Evolutionary conservation across 2,797 vertebrate species (phyloP).

Genomic region (Anas bernieri): DNA sequence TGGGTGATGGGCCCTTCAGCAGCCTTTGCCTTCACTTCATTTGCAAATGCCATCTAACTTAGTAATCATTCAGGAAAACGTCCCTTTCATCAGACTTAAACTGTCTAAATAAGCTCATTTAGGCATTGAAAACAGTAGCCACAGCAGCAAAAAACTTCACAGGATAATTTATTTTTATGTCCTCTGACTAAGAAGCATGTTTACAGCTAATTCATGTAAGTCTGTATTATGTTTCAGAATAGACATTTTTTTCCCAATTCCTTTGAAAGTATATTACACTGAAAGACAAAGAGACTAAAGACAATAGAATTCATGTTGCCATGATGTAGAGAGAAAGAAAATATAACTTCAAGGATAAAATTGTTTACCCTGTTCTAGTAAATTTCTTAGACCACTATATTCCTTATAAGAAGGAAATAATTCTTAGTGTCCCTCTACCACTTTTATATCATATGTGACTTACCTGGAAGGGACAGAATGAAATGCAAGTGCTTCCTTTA

Average conservation of each 20-base stretch:
- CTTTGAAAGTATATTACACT: not conserved
- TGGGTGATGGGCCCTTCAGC: not conserved
- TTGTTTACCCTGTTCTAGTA: not conserved
- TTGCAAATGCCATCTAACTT: not conserved
- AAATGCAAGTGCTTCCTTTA: conserved; percentile 20
- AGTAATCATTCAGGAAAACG: not conserved
- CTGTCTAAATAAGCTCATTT: not conserved
- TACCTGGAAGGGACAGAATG: not conserved
- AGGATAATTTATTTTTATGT: not conserved
- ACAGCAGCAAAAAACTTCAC: not conserved
- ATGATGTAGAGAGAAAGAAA: not conserved
- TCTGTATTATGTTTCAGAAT: not conserved
- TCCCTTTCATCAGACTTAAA: not conserved
- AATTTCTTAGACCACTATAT: not conserved
- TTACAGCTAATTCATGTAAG: not conserved
- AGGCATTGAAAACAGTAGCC: not conserved
- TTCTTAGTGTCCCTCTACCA: not conserved
- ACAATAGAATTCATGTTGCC: not conserved
- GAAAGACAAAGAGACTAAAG: not conserved
- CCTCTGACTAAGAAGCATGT: not conserved
- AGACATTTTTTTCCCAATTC: not conserved
- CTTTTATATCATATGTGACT: not conserved
- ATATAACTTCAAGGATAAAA: not conserved
- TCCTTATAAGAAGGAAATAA: conserved; percentile 24
- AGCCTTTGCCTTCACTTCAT: not conserved